phyloP scores from a whole-genome alignment of 2,113 vertebrate genomes.

The Rhinogobius similis region DNA sequence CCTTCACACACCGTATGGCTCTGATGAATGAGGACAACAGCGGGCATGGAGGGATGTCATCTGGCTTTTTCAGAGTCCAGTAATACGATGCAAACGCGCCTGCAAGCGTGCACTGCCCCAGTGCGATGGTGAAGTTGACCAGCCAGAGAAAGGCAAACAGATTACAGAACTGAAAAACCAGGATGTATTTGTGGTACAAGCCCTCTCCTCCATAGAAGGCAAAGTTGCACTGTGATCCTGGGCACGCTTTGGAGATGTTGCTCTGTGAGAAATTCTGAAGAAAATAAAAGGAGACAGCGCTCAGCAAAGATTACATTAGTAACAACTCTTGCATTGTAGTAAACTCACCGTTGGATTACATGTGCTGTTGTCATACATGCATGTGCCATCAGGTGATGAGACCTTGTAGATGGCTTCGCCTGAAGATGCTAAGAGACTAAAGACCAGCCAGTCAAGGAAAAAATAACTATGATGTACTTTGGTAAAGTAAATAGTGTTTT shows the following conservation, averaged over 20 bases:
- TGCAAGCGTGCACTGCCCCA: slow-evolving; percentile 94
- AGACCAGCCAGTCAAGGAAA: slow-evolving; percentile 55
- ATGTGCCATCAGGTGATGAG: slow-evolving; percentile 79
- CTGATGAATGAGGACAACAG: slow-evolving; percentile 89
- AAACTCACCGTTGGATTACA: slow-evolving; percentile 86
- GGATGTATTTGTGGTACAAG: slow-evolving; percentile 85
- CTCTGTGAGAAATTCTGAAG: slow-evolving; percentile 86
- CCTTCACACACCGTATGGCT: slow-evolving; percentile 84
- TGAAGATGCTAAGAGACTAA: slow-evolving; percentile 91
- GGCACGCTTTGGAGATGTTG: slow-evolving; percentile 83
- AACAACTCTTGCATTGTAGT: not conserved
- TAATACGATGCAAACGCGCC: slow-evolving; percentile 96
- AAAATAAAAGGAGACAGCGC: slow-evolving; percentile 11
- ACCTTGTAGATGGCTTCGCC: slow-evolving; percentile 91
- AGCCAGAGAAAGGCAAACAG: slow-evolving; percentile 93
- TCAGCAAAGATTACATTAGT: not conserved
- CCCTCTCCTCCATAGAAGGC: slow-evolving; percentile 91
- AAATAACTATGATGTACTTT: not conserved
- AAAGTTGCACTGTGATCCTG: slow-evolving; percentile 87
- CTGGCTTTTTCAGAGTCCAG: slow-evolving; percentile 91
- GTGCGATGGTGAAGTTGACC: slow-evolving; percentile 90
- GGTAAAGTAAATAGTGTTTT: not conserved
- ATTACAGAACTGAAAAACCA: slow-evolving; percentile 89
- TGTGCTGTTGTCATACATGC: slow-evolving; percentile 85
- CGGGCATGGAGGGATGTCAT: slow-evolving; percentile 87